phyloP scores from a whole-genome alignment of 53 echinoderm and acorn worm genomes.

The Paracentrotus lividus region DNA sequence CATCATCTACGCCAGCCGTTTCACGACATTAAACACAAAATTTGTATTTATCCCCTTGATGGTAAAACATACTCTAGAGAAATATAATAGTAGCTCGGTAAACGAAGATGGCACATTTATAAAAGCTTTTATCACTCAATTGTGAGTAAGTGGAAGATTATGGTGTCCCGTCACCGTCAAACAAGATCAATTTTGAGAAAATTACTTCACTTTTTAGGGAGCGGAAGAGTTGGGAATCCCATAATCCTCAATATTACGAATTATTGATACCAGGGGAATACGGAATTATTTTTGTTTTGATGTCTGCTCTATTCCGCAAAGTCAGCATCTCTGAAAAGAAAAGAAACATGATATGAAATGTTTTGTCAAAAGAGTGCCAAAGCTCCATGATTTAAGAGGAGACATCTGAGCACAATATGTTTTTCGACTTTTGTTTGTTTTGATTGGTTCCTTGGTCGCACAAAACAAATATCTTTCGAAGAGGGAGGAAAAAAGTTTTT shows the following conservation, averaged over 20 bases:
- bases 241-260: not conserved
- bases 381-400: not conserved
- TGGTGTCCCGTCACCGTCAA: not conserved
- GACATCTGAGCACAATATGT: not conserved
- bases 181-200: not conserved
- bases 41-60: not conserved
- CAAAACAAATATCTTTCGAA: too few species aligned
- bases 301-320: not conserved
- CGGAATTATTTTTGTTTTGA: not conserved
- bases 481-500: too few species aligned
- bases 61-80: too few species aligned
- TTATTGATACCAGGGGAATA: not conserved
- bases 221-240: not conserved
- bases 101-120: not conserved
- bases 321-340: not conserved
- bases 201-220: not conserved
- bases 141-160: not conserved
- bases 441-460: too few species aligned
- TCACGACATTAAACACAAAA: not conserved
- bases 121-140: not conserved
- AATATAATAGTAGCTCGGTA: too few species aligned
- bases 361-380: not conserved
- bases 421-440: not conserved
- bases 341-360: not conserved
- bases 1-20: not conserved